A percentile compares a stretch with the other conserved stretches of the same genome.
phyloP scores from a whole-genome alignment of 2,797 vertebrate genomes.

The Monodelphis domestica region DNA sequence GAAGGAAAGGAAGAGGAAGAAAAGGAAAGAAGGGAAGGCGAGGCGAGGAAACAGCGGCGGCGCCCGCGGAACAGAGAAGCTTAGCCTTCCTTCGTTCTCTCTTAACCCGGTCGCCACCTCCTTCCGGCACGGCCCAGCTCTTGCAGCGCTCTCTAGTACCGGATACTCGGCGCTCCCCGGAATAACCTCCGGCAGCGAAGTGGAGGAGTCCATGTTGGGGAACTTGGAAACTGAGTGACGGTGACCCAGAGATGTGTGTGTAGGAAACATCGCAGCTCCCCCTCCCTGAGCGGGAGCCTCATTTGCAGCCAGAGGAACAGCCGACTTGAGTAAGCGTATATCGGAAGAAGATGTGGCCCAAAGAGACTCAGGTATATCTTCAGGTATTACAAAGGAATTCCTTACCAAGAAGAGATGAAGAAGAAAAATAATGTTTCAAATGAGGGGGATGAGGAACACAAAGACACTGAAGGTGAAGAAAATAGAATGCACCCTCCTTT shows the following conservation, averaged over 20 bases:
- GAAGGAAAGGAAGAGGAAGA: slow-evolving; percentile 36
- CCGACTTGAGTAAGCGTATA: no score
- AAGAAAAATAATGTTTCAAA: slow-evolving; percentile 81
- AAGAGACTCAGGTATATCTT: no score
- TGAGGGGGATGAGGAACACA: slow-evolving; percentile 79
- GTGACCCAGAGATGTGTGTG: slow-evolving; percentile 7
- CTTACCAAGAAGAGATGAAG: slow-evolving; percentile 83
- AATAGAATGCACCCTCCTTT: slow-evolving; percentile 81
- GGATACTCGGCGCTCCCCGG: slow-evolving; percentile 22
- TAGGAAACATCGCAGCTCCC: slow-evolving; percentile 17
- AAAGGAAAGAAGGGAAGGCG: slow-evolving; percentile 18
- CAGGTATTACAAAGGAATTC: slow-evolving; percentile 86
- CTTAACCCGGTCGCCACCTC: not conserved
- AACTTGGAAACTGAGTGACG: slow-evolving; percentile 62
- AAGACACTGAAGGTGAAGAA: slow-evolving; percentile 86
- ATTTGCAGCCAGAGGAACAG: slow-evolving; percentile 73
- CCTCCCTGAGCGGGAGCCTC: slow-evolving; percentile 38
- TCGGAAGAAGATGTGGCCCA: no score
- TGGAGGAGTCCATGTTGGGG: slow-evolving; percentile 61
- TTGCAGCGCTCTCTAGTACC: slow-evolving; percentile 62
- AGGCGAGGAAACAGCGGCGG: slow-evolving; percentile 70
- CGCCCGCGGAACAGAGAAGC: slow-evolving; percentile 62
- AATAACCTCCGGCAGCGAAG: not conserved
- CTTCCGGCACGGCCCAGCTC: not conserved
- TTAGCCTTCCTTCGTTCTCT: slow-evolving; percentile 28